phyloP scores from a whole-genome alignment of 2,888 invertebrate species.

The Eilema sororculum region DNA sequence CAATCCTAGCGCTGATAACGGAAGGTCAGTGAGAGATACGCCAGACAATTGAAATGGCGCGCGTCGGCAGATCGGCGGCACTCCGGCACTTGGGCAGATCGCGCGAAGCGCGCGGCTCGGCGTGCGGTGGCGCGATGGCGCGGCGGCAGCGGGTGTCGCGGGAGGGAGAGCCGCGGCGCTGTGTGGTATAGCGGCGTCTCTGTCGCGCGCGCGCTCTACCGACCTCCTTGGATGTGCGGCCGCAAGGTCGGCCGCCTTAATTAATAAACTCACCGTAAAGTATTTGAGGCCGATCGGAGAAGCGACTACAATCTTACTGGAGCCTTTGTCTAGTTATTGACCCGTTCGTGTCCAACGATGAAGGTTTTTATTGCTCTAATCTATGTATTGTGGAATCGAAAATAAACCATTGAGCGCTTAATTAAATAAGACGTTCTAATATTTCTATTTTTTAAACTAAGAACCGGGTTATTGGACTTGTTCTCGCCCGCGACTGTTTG shows the following conservation, averaged over 20 bases:
- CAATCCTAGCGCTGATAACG: conserved; percentile 81
- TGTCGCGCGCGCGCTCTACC: conserved; percentile 71
- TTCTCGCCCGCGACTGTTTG: conserved; percentile 23
- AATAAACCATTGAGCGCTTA: conserved; percentile 37
- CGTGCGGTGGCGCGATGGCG: conserved; percentile 45
- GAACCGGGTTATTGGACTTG: conserved; percentile 21
- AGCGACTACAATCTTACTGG: conserved; percentile 81
- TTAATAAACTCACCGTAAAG: conserved; percentile 87
- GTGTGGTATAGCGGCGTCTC: conserved; percentile 62
- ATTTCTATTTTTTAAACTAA: conserved; percentile 28
- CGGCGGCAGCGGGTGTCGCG: conserved; percentile 46
- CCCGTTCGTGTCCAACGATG: conserved; percentile 70
- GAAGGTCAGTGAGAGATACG: conserved; percentile 84
- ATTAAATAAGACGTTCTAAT: conserved; percentile 44
- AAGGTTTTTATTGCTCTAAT: conserved; percentile 70
- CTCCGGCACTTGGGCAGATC: conserved; percentile 68
- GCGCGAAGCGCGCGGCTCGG: conserved; percentile 50
- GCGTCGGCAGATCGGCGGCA: conserved; percentile 68
- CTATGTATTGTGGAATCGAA: conserved; percentile 41
- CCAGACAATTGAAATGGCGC: conserved; percentile 74
- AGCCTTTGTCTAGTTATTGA: conserved; percentile 86
- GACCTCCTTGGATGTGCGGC: conserved; percentile 86
- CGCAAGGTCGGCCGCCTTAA: conserved; percentile 86
- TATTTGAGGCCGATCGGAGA: conserved; percentile 86
- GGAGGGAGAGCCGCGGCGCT: conserved; percentile 42